Conservation (phyloP, 2,113 vertebrate species). For the Peucedramus taeniatus region DNA sequence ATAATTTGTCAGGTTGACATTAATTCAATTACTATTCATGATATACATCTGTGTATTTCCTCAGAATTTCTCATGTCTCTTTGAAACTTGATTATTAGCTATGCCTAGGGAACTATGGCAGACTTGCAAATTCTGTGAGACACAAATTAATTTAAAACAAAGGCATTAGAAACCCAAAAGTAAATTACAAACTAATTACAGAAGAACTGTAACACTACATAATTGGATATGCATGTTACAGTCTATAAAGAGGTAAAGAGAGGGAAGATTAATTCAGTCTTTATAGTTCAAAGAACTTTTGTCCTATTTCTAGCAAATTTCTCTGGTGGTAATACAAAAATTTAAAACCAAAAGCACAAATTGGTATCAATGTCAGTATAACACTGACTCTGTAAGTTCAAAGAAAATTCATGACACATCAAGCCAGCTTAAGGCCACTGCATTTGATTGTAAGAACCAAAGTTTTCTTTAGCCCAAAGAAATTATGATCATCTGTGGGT, state of each 20-base stretch:
- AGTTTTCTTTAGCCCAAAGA: not conserved
- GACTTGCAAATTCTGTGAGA: not conserved
- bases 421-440: not conserved
- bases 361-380: not conserved
- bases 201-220: not conserved
- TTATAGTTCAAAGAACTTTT: not conserved
- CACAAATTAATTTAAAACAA: slow-evolving; percentile 3
- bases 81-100: not conserved
- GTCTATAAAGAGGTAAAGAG: not conserved
- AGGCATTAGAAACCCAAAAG: not conserved
- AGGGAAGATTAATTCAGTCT: not conserved
- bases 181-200: not conserved
- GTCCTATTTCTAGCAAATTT: not conserved
- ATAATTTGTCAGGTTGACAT: not conserved
- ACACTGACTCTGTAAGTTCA: not conserved
- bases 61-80: not conserved
- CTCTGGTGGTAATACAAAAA: not conserved
- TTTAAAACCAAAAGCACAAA: not conserved
- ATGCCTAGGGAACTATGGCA: not conserved
- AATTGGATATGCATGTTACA: not conserved
- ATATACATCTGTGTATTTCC: not conserved
- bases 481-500: not conserved
- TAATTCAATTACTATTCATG: not conserved
- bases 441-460: not conserved
- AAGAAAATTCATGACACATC: not conserved